Conservation (phyloP, 2,113 vertebrate species). For the Saccopteryx bilineata region DNA sequence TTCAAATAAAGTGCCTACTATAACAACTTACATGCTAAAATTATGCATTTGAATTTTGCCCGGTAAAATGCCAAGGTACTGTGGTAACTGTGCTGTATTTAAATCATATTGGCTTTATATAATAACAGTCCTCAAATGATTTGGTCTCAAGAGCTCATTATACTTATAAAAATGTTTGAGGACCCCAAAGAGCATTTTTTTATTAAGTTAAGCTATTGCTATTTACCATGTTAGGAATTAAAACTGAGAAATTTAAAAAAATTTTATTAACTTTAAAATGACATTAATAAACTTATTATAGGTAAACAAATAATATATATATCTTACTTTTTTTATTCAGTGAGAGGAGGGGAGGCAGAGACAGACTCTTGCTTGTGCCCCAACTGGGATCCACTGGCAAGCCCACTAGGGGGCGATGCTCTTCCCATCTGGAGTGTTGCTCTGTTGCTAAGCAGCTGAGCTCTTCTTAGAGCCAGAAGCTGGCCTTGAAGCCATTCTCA, state of each 20-base stretch:
- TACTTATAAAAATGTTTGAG: background rate
- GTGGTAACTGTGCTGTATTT: background rate
- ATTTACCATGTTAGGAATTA: background rate
- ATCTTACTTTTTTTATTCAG: too few relatives aligned
- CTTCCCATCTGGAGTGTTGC: too few relatives aligned
- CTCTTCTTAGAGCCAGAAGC: too few relatives aligned
- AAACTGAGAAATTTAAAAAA: background rate
- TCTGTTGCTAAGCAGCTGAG: too few relatives aligned
- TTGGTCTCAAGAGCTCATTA: background rate
- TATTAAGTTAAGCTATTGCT: background rate
- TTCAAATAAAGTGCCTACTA: conserved; percentile 7
- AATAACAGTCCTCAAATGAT: background rate
- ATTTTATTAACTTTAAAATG: conserved; percentile 15
- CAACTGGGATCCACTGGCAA: too few relatives aligned
- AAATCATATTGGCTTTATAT: conserved; percentile 7
- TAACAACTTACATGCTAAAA: background rate
- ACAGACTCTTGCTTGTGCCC: too few relatives aligned
- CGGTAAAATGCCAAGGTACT: background rate
- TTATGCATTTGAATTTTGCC: background rate
- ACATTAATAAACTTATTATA: background rate
- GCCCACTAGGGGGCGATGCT: too few relatives aligned
- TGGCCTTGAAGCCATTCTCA: too few relatives aligned
- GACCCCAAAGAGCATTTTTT: background rate
- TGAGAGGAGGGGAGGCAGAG: too few relatives aligned
- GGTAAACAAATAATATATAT: too few relatives aligned